Percentiles rank a stretch among this genome's conserved stretches.
Evolutionary conservation across 1,140 invertebrate species (phyloP).

Genomic region (Trichoplusia ni): DNA sequence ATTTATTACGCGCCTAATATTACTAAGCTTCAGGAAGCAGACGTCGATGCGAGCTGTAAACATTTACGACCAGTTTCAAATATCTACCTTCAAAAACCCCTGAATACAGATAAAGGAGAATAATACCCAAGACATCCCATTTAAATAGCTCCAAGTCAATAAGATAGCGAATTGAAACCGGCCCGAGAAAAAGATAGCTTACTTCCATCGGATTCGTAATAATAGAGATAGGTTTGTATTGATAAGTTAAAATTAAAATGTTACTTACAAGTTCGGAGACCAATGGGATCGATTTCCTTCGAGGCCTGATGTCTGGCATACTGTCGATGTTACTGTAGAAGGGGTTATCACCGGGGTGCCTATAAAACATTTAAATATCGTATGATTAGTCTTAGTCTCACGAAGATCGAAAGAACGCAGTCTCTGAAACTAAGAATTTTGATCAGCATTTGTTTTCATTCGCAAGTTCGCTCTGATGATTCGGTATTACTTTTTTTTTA

Average conservation of each 20-base stretch:
- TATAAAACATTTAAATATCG: too few species aligned
- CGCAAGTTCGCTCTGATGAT: background rate
- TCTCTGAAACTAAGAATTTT: too few species aligned
- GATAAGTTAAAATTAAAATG: slow-evolving; percentile 34
- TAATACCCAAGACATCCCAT: slow-evolving; percentile 14
- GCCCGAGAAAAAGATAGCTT: slow-evolving; percentile 64
- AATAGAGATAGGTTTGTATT: slow-evolving; percentile 39
- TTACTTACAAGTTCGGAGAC: slow-evolving; percentile 99
- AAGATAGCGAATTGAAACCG: slow-evolving; percentile 71
- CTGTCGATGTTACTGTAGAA: slow-evolving; percentile 99
- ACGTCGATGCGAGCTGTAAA: slow-evolving; percentile 76
- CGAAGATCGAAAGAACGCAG: too few species aligned
- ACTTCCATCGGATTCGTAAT: slow-evolving; percentile 53
- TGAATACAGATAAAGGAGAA: slow-evolving; percentile 30
- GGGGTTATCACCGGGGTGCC: slow-evolving; percentile 96
- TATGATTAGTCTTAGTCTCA: too few species aligned
- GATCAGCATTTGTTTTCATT: too few species aligned
- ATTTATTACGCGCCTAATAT: slow-evolving; percentile 80
- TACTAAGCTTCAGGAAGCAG: slow-evolving; percentile 78
- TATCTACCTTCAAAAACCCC: slow-evolving; percentile 58
- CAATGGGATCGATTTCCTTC: slow-evolving; percentile 97
- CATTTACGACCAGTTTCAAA: slow-evolving; percentile 75
- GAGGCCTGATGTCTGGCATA: slow-evolving; percentile 98
- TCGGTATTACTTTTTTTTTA: background rate
- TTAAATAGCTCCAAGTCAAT: slow-evolving; percentile 34